Evolutionary conservation across 2,888 invertebrate species (phyloP), one percentile per base, ranked within the genome.

Genomic region (Tipula vernalis): DNA sequence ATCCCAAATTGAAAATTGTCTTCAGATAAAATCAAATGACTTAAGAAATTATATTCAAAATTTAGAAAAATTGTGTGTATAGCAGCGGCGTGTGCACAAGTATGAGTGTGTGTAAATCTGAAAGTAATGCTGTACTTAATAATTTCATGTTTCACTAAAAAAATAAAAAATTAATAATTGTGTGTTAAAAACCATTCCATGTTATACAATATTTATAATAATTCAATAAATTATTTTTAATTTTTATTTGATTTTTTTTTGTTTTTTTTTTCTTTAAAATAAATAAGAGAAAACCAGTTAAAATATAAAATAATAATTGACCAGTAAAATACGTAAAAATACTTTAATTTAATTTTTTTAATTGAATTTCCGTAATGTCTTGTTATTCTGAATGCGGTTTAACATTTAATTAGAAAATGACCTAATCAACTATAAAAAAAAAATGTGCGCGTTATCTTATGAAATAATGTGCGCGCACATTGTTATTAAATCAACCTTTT

Each of bases 201-300:
- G 71, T 57, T 57, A 57, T 57, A 57, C 57, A 57, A 57, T 71
- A 28, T 71, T 4, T 18, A 71, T 71, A 71, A 71, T 71, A 71
- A 71, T 71, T 71, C 71, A 71, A 71, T 71, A 71, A 71, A 71
- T 71, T 71, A 71, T 71, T 71, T 71, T 71, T 71, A 71, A 71
- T 71, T 71, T 71, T 28, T 18, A 71, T 71, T 51, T 15, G 15
- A 51, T 15, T 15, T 51, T 51, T 71, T 71, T 71, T 71, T 71
- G 28, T 10, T 71, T 28, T 8, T 28, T 71, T 71, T 5, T 28
- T 10, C 2, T 2, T 1, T 71, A 71, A 71, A 71, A 28, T 71
- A 71, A 71, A 71, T 71, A 71, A 71, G 71, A 71, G 28, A 71
- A 71, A 71, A 71, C 71, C 71, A 71, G 71, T 71, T 71, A 71